Evolutionary conservation across 2,797 vertebrate genomes (phyloP), one percentile per base, ranked within the genome.

Genomic region (Urocyon cinereoargenteus): DNA sequence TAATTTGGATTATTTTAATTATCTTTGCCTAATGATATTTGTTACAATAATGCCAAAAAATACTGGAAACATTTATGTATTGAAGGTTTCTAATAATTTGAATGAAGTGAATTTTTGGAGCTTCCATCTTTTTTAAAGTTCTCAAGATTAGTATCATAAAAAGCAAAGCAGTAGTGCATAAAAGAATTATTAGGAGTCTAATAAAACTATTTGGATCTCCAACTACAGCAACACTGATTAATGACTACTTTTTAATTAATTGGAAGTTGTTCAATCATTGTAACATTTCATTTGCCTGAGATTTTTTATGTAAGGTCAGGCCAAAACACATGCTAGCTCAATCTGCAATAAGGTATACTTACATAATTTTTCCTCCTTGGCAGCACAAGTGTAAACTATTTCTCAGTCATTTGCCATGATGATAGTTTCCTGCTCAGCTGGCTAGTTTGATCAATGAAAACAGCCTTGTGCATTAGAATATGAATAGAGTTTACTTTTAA

Each of bases 171-270:
- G 16, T 18, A 90, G 84, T 45, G 55, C 79, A 92, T 55, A 72
- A 68, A 90, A 89, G 1, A 97, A 70, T 85, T 90, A 97, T 87
- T 91, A 88, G 15, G 2, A 94, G n/a, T n/a, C n/a, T 84, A 85
- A 95, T 95, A 72, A 96, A 95, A 95, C 36, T 68, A 97, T 92
- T 90, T 96, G 84, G 49, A 53, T 13, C 3, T 90, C 53, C 66
- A 81, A 82, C 70, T 55, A 55, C 5, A 88, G 75, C 8, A 92
- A 93, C 26, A 82, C 18, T 96, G 96, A 97, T 96, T 97, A 94
- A 98, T 94, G 78, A 83, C 45, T 86, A 51, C 1, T 73, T 96
- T 97, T 96, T 87, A 97, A 97, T 93, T 97, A 97, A 97, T 87
- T 96, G n/a, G 62, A 94, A 92, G 79, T 81, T 91, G 87, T 96